A percentile compares a stretch with the other conserved stretches of the same genome.
These are phyloP conservation scores for Styela clava DNA, from an alignment of 23 tunicate genomes.

Conservation along the genomic window DNA sequence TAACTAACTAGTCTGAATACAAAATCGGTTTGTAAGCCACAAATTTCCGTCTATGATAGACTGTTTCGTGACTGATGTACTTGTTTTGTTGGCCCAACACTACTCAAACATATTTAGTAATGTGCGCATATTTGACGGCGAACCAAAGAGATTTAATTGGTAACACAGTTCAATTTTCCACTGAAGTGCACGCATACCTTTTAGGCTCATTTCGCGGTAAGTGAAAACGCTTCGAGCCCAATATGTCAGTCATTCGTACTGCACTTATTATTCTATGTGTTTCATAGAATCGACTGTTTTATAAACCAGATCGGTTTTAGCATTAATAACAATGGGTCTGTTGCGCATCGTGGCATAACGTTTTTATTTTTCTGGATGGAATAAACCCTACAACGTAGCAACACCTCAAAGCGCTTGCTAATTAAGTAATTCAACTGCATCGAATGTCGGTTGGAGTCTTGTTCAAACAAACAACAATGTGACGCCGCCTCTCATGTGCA, in stretches of 20 bases:
- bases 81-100: constrained; percentile 2
- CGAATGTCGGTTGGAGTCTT: background rate
- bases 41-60: background rate
- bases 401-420: background rate
- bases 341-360: no score
- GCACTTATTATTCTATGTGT: no score
- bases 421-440: background rate
- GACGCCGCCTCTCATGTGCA: background rate
- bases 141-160: constrained; percentile 13
- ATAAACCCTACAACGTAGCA: no score
- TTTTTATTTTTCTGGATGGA: no score
- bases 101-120: constrained; percentile 3
- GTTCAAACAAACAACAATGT: background rate
- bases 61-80: background rate
- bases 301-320: no score
- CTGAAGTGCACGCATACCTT: constrained; percentile 10
- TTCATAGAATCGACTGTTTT: no score
- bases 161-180: background rate
- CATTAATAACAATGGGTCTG: no score
- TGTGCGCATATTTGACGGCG: constrained; percentile 2
- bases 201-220: background rate
- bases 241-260: background rate
- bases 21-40: background rate
- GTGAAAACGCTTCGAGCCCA: background rate
- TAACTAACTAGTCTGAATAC: background rate